A percentile compares a stretch with the other conserved stretches of the same genome.
phyloP scores from a whole-genome alignment of 2,113 vertebrate species.

The Leucosticte australis region DNA sequence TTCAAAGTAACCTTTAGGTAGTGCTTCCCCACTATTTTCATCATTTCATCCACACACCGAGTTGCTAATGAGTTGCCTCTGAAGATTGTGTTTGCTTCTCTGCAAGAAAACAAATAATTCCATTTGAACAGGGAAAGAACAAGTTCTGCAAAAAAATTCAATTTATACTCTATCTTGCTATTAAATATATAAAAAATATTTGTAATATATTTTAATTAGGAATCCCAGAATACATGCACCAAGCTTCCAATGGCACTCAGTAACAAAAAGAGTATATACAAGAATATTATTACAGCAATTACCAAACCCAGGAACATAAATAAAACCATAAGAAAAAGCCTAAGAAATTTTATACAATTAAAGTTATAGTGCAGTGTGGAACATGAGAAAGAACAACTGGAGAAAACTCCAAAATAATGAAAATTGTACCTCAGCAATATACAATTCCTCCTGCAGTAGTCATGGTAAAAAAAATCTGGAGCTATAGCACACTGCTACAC shows the following conservation, averaged over 20 bases:
- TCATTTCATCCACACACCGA: constrained; percentile 96
- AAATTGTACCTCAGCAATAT: background rate
- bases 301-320: background rate
- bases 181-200: background rate
- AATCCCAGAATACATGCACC: background rate
- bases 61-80: constrained; percentile 94
- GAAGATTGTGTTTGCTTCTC: constrained; percentile 97
- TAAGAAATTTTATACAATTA: background rate
- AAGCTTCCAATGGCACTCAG: background rate
- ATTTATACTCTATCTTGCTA: background rate
- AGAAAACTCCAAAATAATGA: background rate
- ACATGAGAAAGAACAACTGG: background rate
- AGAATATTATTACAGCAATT: background rate
- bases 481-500: background rate
- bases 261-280: background rate
- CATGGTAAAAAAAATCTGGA: background rate
- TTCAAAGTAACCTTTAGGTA: constrained; percentile 95
- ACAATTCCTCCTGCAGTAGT: background rate
- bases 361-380: background rate
- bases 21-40: constrained; percentile 97
- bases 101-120: constrained; percentile 62
- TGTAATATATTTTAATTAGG: background rate
- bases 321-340: background rate
- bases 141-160: background rate
- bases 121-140: background rate